Base-by-base conservation (phyloP, 1,140 invertebrate genomes). In the Onthophagus taurus region DNA sequence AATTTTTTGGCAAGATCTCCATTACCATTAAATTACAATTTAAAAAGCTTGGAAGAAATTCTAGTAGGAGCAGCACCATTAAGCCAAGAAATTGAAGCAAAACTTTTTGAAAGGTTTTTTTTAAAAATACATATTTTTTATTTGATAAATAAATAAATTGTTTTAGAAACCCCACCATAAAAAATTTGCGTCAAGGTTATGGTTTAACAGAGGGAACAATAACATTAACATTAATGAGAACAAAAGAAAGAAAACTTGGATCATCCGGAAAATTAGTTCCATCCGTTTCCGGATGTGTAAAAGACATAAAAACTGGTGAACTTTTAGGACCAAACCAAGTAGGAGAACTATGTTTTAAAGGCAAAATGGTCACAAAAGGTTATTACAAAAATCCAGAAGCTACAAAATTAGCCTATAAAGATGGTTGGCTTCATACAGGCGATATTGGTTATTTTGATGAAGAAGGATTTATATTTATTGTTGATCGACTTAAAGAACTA, bases 401-500 rank as follows among this genome's bases (percentile, higher is more conserved):
- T 0, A 91, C 83, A 0, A 68, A 66, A 8, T 76, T 83, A 21
- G 80, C 75, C 1, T 68, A 89, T 13, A 56, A 70, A 1, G 77
- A 84, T 48, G 80, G 79, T 6, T 94, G 86, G 85, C 64, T 89
- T 37, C 78, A 79, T 51, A 88, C 85, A 23, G 89, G 89, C 3
- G 89, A 93, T 55, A 72, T 91, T 17, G 86, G 77, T 4, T 82
- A 80, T 52, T 83, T 78, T 43, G 84, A 90, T 50, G 70, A 85
- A 1, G 74, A 83, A 0, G 71, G 71, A 8, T 76, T 68, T 48
- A 77, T 90, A 47, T 89, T 75, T 41, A 77, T 93, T 38, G 83
- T 85, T 1, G 89, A 93, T 52, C 69, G 90, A 39, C 54, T 91
- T 30, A 94, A 94, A 57, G 89, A 94, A 59, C 71, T 94, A 7